A percentile compares a stretch with the other conserved stretches of the same genome.
These are phyloP conservation scores for Ditula angustiorana DNA, from an alignment of 2,888 invertebrate species.

Conservation along the genomic window DNA sequence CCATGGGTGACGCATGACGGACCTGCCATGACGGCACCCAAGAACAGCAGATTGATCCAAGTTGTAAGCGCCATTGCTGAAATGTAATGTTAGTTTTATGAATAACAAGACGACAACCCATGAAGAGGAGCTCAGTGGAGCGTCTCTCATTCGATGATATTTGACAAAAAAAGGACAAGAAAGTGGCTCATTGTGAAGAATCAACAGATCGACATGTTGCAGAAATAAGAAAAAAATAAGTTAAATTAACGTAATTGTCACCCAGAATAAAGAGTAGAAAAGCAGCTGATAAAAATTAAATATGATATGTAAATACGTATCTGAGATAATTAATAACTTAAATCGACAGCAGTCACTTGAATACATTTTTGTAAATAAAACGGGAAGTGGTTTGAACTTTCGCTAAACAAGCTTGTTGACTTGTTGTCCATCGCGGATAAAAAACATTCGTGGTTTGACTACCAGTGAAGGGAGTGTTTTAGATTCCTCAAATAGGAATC, in stretches of 20 bases:
- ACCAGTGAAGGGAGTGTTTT: too few relatives aligned
- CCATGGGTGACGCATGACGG: conserved; percentile 9
- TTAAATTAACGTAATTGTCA: too few relatives aligned
- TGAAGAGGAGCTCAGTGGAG: too few relatives aligned
- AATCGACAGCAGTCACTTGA: background rate
- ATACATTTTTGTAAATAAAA: background rate
- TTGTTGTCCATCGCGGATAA: too few relatives aligned
- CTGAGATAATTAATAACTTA: background rate
- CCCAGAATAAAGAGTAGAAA: background rate
- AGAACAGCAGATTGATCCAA: conserved; percentile 4
- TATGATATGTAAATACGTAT: background rate
- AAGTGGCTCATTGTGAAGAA: too few relatives aligned
- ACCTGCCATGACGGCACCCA: background rate
- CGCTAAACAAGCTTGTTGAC: background rate
- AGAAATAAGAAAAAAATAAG: too few relatives aligned
- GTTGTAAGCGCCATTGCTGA: conserved; percentile 16
- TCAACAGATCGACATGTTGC: too few relatives aligned
- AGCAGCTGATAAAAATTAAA: background rate
- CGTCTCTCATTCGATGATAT: too few relatives aligned
- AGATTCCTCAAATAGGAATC: too few relatives aligned
- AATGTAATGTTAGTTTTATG: background rate
- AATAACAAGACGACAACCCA: too few relatives aligned
- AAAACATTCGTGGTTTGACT: too few relatives aligned
- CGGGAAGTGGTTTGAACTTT: background rate
- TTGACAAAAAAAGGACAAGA: too few relatives aligned